Base-by-base conservation (phyloP, 2,888 invertebrate genomes). In the Troides aeacus region DNA sequence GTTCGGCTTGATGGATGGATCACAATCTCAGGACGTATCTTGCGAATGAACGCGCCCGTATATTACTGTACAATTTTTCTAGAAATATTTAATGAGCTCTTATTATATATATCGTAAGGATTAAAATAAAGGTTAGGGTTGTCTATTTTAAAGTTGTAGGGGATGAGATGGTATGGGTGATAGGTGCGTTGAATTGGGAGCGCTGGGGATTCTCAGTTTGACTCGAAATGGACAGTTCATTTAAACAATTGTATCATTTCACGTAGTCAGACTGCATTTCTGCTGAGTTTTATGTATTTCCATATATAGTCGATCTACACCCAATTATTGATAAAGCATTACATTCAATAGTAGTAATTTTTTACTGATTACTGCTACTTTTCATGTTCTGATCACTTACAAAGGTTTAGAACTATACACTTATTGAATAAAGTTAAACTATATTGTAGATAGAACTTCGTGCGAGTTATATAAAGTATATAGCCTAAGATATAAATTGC, bases 1-100 rank as follows among this genome's bases (percentile, higher is more conserved):
- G 88, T 89, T 88, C 85, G 86, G 87, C 91, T 87, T 92, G 92
- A 92, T 92, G 87, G 92, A 92, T 92, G 87, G 84, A 84, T 84
- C 83, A 86, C 90, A 90, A 92, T 92, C 92, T 88, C 86, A 85
- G 85, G 83, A 81, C 82, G 81, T 84, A 90, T 90, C 89, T 88
- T 81, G 80, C 84, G 85, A 88, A 89, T 87, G 87, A 85, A 84
- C 84, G 58, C 84, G 77, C 85, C 90, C 89, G 89, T 91, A 91
- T 88, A 83, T 82, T 79, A 76, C 75, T 70, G 71, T 71, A 76
- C 79, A 76, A 81, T 73, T 23, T 77, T 76, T 69, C 68, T 65
- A 8, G 4, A 74, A 68, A 74, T 59, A 46, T 59, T 68, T 18
- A 39, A 61, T 65, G 61, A 62, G 72, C 69, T 73, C 73, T 75